phyloP scores from a whole-genome alignment of 2,113 vertebrate species.

The human region DNA sequence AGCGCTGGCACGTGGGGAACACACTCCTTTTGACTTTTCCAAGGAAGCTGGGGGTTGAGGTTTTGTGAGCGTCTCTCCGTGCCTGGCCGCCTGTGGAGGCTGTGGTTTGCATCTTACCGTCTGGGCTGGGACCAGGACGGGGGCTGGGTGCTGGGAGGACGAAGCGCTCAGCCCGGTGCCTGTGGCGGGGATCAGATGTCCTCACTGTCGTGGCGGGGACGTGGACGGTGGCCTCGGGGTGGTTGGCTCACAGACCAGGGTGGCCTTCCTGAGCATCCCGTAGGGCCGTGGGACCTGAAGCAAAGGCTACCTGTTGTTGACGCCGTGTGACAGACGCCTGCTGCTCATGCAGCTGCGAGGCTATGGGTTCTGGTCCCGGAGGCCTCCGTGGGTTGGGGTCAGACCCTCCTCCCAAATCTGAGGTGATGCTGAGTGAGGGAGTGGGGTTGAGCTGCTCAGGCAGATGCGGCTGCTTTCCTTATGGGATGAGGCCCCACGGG shows the following conservation, averaged over 20 bases:
- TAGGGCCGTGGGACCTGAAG: background rate
- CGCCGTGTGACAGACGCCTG: background rate
- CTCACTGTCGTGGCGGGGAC: fast-evolving
- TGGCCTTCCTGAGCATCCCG: background rate
- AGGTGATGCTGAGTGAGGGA: background rate
- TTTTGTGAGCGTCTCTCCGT: background rate
- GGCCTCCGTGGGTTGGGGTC: background rate
- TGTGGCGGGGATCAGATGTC: background rate
- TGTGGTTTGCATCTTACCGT: no score
- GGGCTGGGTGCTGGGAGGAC: background rate
- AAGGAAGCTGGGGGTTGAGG: background rate
- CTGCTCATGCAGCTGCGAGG: background rate
- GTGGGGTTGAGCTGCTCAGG: background rate
- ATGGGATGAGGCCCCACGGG: background rate
- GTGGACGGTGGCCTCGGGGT: background rate
- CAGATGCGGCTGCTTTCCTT: background rate
- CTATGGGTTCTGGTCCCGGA: background rate
- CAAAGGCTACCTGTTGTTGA: background rate
- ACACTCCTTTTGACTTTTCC: background rate
- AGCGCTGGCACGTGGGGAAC: background rate
- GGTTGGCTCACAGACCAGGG: background rate
- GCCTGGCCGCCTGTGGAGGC: background rate
- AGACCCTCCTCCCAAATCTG: background rate
- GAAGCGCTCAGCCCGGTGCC: background rate
- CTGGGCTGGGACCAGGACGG: background rate